These are phyloP conservation scores for Clavelina lepadiformis DNA, from an alignment of 23 tunicate genomes.

Conservation along the genomic window DNA sequence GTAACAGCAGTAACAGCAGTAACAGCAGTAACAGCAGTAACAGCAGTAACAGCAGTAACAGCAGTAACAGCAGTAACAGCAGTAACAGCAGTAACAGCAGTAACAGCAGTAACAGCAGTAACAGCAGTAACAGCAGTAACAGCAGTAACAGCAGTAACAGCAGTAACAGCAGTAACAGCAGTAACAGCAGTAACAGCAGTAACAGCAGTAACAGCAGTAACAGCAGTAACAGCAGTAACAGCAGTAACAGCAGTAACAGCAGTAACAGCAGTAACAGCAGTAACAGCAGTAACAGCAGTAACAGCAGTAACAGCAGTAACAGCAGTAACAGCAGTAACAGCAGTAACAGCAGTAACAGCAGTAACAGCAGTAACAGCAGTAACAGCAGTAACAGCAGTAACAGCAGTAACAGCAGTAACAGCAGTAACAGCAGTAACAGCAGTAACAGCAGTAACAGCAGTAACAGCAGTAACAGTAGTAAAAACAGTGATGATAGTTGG, in stretches of 20 bases:
- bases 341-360: background rate
- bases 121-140: slow-evolving; percentile 1
- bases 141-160: slow-evolving; percentile 16
- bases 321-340: slow-evolving; percentile 1
- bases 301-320: slow-evolving; percentile 4
- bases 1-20: slow-evolving; percentile 6
- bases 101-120: slow-evolving; percentile 13
- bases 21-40: slow-evolving; percentile 13
- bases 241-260: slow-evolving; percentile 6
- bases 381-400: too few relatives aligned
- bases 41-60: slow-evolving; percentile 9
- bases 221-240: background rate
- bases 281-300: slow-evolving; percentile 2
- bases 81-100: slow-evolving; percentile 8
- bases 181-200: slow-evolving; percentile 10
- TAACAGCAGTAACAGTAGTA: too few relatives aligned
- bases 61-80: slow-evolving; percentile 3
- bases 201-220: background rate
- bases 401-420: too few relatives aligned
- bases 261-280: background rate
- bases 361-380: too few relatives aligned
- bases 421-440: too few relatives aligned
- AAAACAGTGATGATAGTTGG: too few relatives aligned
- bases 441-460: too few relatives aligned
- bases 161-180: slow-evolving; percentile 13